Evolutionary conservation across 2,797 vertebrate genomes (phyloP), one percentile per base, ranked within the genome.

Genomic region (Geotrypetes seraphini): DNA sequence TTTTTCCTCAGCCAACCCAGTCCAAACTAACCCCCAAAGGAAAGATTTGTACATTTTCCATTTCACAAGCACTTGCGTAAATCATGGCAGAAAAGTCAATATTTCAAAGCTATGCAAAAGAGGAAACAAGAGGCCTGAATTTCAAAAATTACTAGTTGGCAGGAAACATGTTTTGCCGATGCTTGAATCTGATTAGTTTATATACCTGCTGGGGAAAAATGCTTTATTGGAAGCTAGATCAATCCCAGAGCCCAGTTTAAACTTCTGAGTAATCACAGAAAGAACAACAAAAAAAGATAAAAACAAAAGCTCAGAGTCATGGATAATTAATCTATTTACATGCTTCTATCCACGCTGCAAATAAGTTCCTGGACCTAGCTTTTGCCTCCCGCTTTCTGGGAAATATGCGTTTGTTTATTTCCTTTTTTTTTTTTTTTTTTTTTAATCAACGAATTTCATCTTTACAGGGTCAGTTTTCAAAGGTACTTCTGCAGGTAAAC

Each of bases 161-260:
- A n/a, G n/a, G n/a, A n/a, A n/a, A n/a, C n/a, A n/a, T n/a, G 33
- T 64, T 16, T 19, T 64, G 41, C 60, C 55, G 55, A 38, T 0
- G 3, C 22, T 49, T 55, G 47, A 58, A 56, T 52, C 48, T 44
- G 26, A 17, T 54, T 39, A 22, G 55, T 63, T 64, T 53, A 25
- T 58, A 52, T 53, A 66, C 65, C 57, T 63, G 63, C 46, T 50
- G 5, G n/a, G n/a, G n/a, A 12, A 35, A 31, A 52, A 19, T 25
- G 35, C 7, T 43, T 55, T 46, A 11, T 43, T 7, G 10, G 33
- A 53, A 46, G 7, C 1, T 60, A 40, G 21, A 25, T 43, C 5
- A 14, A 31, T 48, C 61, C 28, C 53, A 55, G 39, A 37, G 33
- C 12, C 24, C 5, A 33, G 37, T 45, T 33, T 50, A 52, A 62